Evolutionary conservation across 2,113 vertebrate genomes (phyloP), one percentile per base, ranked within the genome.

Genomic region (Ailuropoda melanoleuca): DNA sequence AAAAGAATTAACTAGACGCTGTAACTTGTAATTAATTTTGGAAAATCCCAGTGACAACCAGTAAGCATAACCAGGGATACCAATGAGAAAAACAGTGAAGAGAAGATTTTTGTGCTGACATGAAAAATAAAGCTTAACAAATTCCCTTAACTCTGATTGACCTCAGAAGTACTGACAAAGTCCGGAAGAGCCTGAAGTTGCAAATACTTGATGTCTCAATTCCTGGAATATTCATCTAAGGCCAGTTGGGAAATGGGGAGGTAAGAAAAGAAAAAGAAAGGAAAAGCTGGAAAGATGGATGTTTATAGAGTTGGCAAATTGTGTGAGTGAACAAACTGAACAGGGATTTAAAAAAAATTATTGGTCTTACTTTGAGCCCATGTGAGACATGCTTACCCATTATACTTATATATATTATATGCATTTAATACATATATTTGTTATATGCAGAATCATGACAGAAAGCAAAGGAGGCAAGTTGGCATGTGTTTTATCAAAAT

Each of bases 141-240:
- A 91, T 64, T 83, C n/a, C 56, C 12, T 95, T 74, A 91, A 70
- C 50, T 94, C 43, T 64, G 31, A 15, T 29, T 97, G 95, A 97
- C 83, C 70, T 94, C 75, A 88, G 75, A 93, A 93, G 50, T 55
- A 50, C 72, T 88, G 37, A 93, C 43, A 83, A 55, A 90, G 58
- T 84, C 58, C 21, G 2, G 84, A 95, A 64, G 10, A 64, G 84
- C 26, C n/a, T n/a, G 34, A 58, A 60, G 4, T 75, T 90, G 19
- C 66, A 89, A 96, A 85, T 50, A 77, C 6, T 85, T 94, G 84
- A 62, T 93, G 46, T 39, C 53, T 94, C 37, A 91, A 1, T 95
- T 96, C 48, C 70, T 72, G 72, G 80, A 97, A 88, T 72, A 90
- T 60, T 95, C 29, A 81, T 88, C 8, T 77, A 88, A 84, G 68